Base-by-base conservation (phyloP, 2,888 invertebrate genomes). In the Pyrrhosoma nymphula region DNA sequence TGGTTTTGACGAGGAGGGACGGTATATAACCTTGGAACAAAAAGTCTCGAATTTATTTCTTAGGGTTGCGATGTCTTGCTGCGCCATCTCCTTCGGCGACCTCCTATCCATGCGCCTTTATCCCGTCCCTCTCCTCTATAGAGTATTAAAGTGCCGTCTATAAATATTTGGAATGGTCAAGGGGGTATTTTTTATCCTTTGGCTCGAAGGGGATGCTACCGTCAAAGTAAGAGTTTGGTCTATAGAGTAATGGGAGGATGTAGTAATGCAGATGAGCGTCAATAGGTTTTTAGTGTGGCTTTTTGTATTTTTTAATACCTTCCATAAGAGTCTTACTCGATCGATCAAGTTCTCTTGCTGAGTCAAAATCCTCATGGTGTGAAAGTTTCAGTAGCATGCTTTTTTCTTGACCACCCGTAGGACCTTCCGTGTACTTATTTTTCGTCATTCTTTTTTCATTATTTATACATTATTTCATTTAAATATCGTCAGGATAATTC, bases 41-140 rank as follows among this genome's bases (percentile, higher is more conserved):
- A 82, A 82, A 82, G 82, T 30, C 35, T 82, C 82, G 82, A 82
- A 82, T 82, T 82, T 82, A 82, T 82, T 82, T 82, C 82, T 82
- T 82, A 35, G 82, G 82, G 82, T 82, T 69, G 69, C 69, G 69
- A 69, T 69, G 69, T 26, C 26, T 69, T 69, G 69, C 69, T 26
- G 69, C 82, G 82, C 82, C 35, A 30, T 82, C 35, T 82, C 18
- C 82, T 82, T 30, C 26, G 14, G 35, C 69, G 30, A 35, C 35
- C 82, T 8, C 82, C 30, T 69, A 0, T 14, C n/a, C 26, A 2
- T n/a, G 26, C 82, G 14, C 18, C 35, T 35, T 14, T n/a, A 0
- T 12, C 69, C 69, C 47, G n/a, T n/a, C 47, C 47, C 2, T 4
- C 26, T 69, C 26, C n/a, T n/a, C n/a, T n/a, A 10, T 26, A 69